Base-by-base conservation (phyloP, 2,888 invertebrate genomes). In the Cephus runcator region DNA sequence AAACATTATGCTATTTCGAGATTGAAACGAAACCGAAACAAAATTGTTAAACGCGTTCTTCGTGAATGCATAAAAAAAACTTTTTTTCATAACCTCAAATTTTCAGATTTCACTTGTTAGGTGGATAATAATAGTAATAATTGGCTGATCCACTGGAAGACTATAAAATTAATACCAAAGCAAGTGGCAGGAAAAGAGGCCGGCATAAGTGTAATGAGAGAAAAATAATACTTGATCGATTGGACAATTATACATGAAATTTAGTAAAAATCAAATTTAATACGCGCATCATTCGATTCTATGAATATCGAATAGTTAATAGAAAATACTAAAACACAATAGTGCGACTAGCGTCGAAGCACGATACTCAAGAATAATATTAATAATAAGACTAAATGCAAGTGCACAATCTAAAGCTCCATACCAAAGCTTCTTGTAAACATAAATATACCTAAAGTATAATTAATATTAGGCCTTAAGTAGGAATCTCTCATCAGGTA, bases 311-410 rank as follows among this genome's bases (percentile, higher is more conserved):
- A 56, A 56, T 56, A 6, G 23, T 9, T 56, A 23, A 56, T 56
- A 23, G 56, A 56, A 56, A 56, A 56, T 56, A 23, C 23, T 35
- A 23, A 56, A 56, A 56, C 56, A 86, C 80, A 84, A 81, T 84
- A 83, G 81, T 85, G 82, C 85, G 88, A 88, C 88, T 87, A 87
- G 88, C 80, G 82, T 85, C 82, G 79, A 82, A 83, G 82, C 83
- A 81, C 79, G 76, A 81, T 79, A 69, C 33, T 11, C 33, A 23
- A 40, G 11, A 56, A 40, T 15, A 40, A 56, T 56, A 56, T 23
- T 56, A 56, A 75, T 31, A 77, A 75, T 23, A 12, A 71, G 11
- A 12, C 71, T 34, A 71, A 71, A 71, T 33, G 56, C 56, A 56
- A 23, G 9, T 71, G 71, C 34, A 71, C 71, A 31, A 71, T 71